Evolutionary conservation across 2,888 invertebrate species (phyloP), one percentile per base, ranked within the genome.

Genomic region (Notodonta dromedarius): DNA sequence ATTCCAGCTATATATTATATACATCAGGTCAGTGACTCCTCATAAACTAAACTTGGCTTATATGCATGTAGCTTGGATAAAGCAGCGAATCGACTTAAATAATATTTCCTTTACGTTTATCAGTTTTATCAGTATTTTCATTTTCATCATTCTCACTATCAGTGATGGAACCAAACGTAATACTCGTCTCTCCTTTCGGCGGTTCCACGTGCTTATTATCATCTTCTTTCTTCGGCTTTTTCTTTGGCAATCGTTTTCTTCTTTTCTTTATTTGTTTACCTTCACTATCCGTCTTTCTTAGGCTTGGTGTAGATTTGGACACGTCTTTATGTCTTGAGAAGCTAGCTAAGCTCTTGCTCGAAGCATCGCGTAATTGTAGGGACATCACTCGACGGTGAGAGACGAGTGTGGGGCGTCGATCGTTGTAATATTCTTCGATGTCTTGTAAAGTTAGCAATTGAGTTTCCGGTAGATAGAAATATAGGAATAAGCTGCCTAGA

Each of bases 371-470:
- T 5, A 56, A 40, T 58, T 83, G 84, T 46, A 77, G 61, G 0
- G 80, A 78, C 40, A 72, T 66, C 0, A 84, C 65, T 40, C 70
- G 77, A 14, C 86, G 80, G 77, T 71, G 88, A 58, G 88, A 85
- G 3, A 87, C 85, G 9, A 95, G 76, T 0, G 90, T 87, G 11
- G 90, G 80, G 0, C 90, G 91, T 9, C 93, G 85, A 0, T 94
- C 94, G 8, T 94, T 94, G 74, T 94, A 95, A 70, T 94, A 95
- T 71, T 96, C 95, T 82, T 96, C 96, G 56, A 96, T 96, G 78
- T 96, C 95, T 82, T 95, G 95, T 1, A 96, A 86, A 0, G 95
- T 93, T 70, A 94, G 91, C 12, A 92, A 94, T 78, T 94, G 95
- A 5, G 96, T 96, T 83, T 96, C 96, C 1, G 95, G 95, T 14